These are phyloP conservation scores for Pardosa pseudoannulata DNA, from an alignment of 2,888 invertebrate species.

Conservation along the genomic window DNA sequence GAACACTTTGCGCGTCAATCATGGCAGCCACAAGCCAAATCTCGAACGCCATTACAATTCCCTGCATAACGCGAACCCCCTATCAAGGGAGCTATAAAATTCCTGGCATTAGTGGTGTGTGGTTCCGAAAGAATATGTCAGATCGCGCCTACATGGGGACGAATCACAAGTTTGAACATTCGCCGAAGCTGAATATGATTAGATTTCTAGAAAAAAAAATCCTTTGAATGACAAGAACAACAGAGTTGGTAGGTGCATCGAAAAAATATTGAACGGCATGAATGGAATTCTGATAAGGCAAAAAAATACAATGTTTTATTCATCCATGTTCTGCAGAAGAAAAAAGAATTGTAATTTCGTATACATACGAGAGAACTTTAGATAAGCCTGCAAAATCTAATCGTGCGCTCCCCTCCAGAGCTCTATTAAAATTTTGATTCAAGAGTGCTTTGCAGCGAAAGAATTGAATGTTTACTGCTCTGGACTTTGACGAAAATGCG, in stretches of 20 bases:
- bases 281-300: not conserved
- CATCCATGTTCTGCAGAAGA: not conserved
- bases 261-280: not conserved
- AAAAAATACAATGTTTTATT: slow-evolving; percentile 9
- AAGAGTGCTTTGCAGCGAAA: no score
- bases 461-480: no score
- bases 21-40: not conserved
- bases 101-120: not conserved
- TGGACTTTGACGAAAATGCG: no score
- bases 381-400: not conserved
- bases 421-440: slow-evolving; percentile 11
- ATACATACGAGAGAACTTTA: not conserved
- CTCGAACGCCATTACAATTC: not conserved
- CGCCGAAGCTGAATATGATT: not conserved
- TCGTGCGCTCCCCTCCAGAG: not conserved
- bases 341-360: not conserved
- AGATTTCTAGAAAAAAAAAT: not conserved
- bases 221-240: not conserved
- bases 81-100: slow-evolving; percentile 7
- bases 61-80: not conserved
- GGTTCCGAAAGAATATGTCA: not conserved
- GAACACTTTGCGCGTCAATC: not conserved
- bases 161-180: not conserved
- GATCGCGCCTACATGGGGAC: not conserved
- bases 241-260: not conserved